Percentiles rank a stretch among this genome's conserved stretches.
Evolutionary conservation across 2,888 invertebrate species (phyloP).

Genomic region (Sepiola atlantica): DNA sequence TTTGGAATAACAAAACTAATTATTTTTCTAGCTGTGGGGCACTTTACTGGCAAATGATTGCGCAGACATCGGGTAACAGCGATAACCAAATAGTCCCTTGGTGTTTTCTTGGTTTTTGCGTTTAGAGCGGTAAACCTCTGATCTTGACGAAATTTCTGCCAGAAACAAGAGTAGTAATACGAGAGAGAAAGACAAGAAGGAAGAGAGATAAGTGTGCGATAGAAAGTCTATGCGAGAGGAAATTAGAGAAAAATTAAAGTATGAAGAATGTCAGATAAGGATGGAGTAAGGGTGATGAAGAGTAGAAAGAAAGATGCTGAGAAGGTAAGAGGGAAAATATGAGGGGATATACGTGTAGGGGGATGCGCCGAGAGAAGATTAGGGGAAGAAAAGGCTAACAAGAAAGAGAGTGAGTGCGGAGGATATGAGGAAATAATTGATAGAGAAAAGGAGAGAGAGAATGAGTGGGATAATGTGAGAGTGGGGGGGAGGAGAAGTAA

Average conservation of each 20-base stretch:
- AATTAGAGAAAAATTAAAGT: too few species aligned
- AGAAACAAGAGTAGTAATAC: not conserved
- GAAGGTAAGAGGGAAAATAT: not conserved
- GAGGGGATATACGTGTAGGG: not conserved
- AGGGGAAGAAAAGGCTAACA: too few species aligned
- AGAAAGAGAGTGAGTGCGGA: not conserved
- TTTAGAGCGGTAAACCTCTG: not conserved
- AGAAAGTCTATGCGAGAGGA: too few species aligned
- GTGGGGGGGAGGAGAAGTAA: too few species aligned
- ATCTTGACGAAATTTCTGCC: not conserved
- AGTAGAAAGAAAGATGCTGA: not conserved
- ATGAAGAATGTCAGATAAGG: too few species aligned
- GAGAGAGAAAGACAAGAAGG: not conserved
- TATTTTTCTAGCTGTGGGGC: conserved; percentile 8
- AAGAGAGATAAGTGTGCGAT: not conserved
- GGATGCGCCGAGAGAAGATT: too few species aligned
- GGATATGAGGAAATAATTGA: not conserved
- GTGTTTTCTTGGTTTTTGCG: not conserved
- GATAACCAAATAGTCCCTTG: conserved; percentile 22
- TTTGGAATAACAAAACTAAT: conserved; percentile 32
- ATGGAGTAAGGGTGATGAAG: not conserved
- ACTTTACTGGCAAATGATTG: not conserved
- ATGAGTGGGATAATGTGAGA: not conserved
- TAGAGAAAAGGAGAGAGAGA: not conserved
- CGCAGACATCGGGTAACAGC: not conserved